phyloP scores from a whole-genome alignment of 1,140 invertebrate genomes.

The Drosophila rufa region DNA sequence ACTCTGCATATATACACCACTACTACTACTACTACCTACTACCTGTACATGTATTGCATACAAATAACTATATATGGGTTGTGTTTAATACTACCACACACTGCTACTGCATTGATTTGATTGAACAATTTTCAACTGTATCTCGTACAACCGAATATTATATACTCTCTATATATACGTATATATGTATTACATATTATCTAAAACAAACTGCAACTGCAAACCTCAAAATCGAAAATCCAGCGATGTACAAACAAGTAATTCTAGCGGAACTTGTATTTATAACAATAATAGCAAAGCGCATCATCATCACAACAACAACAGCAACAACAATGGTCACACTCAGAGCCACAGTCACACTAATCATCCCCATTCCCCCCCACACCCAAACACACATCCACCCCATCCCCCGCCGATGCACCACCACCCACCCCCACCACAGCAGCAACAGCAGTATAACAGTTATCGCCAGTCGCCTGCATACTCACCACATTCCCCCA shows the following conservation, averaged over 20 bases:
- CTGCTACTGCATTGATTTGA: constrained; percentile 84
- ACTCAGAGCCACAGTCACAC: constrained; percentile 63
- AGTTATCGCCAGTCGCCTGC: constrained; percentile 34
- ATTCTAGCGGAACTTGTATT: constrained; percentile 84
- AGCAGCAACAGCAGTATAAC: constrained; percentile 50
- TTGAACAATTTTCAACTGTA: constrained; percentile 83
- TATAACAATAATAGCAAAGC: constrained; percentile 84
- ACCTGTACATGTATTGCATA: constrained; percentile 85
- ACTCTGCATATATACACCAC: constrained; percentile 82
- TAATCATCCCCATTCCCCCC: constrained; percentile 26
- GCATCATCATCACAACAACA: constrained; percentile 72
- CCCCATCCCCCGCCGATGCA: constrained; percentile 8
- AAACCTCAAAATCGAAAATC: constrained; percentile 76
- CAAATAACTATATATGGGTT: constrained; percentile 85
- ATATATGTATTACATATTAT: constrained; percentile 80
- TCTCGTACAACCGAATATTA: constrained; percentile 79
- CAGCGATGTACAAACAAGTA: constrained; percentile 85
- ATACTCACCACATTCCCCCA: constrained; percentile 14
- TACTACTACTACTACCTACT: constrained; percentile 78
- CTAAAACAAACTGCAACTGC: constrained; percentile 67
- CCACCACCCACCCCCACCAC: constrained; percentile 37
- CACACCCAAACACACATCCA: constrained; percentile 29
- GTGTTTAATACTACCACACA: constrained; percentile 84
- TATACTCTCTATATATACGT: constrained; percentile 72
- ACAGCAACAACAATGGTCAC: constrained; percentile 69